Percentiles rank a stretch among this genome's conserved stretches.
These are phyloP conservation scores for Ochropleura plecta DNA, from an alignment of 2,888 invertebrate genomes.

Conservation along the genomic window DNA sequence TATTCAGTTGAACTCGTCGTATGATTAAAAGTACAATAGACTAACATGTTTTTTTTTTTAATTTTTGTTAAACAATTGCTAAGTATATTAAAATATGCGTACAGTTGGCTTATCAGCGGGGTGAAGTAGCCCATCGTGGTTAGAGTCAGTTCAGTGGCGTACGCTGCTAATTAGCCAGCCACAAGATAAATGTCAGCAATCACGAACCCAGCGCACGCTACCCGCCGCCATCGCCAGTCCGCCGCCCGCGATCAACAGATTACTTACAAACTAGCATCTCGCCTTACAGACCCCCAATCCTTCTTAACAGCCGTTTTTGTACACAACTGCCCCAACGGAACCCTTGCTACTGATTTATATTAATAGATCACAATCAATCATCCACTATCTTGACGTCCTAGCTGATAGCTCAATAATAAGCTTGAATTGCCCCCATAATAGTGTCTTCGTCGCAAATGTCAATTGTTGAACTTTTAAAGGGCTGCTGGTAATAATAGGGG, in stretches of 20 bases:
- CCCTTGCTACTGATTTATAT: slow-evolving; percentile 65
- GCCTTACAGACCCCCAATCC: slow-evolving; percentile 63
- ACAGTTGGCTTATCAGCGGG: slow-evolving; percentile 50
- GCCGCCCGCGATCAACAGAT: slow-evolving; percentile 67
- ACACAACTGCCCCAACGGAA: slow-evolving; percentile 49
- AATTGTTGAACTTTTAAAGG: slow-evolving; percentile 87
- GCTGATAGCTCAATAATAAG: slow-evolving; percentile 75
- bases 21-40: slow-evolving; percentile 4
- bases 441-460: slow-evolving; percentile 84
- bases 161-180: slow-evolving; percentile 83
- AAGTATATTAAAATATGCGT: slow-evolving; percentile 26
- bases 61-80: slow-evolving; percentile 2
- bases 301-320: slow-evolving; percentile 64
- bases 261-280: slow-evolving; percentile 74
- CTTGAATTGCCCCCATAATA: slow-evolving; percentile 78
- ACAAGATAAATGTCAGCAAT: slow-evolving; percentile 88
- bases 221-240: slow-evolving; percentile 24
- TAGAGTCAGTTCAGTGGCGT: slow-evolving; percentile 71
- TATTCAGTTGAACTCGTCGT: not conserved
- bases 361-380: slow-evolving; percentile 71
- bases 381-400: slow-evolving; percentile 64
- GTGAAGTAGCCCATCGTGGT: slow-evolving; percentile 70
- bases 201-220: slow-evolving; percentile 78
- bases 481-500: slow-evolving; percentile 79
- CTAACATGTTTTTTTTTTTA: not conserved